A percentile compares a stretch with the other conserved stretches of the same genome.
phyloP scores from a whole-genome alignment of 2,113 vertebrate species.

The Hippopotamus amphibius region DNA sequence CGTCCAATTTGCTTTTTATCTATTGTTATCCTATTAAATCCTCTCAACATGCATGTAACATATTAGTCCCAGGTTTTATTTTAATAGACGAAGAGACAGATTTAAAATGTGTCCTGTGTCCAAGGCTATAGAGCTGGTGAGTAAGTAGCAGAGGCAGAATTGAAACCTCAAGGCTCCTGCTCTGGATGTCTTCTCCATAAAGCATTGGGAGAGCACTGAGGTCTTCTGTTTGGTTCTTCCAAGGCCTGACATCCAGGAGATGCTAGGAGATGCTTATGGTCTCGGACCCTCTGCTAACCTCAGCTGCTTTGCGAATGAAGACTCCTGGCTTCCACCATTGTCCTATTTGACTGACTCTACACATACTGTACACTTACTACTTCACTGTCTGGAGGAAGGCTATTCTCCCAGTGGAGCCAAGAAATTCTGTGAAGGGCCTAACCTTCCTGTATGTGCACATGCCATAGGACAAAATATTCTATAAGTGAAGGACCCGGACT shows the following conservation, averaged over 20 bases:
- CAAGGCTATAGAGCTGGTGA: background rate
- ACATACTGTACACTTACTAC: background rate
- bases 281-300: too few species aligned
- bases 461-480: background rate
- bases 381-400: background rate
- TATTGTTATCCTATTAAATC: background rate
- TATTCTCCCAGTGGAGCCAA: too few species aligned
- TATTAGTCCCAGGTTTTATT: background rate
- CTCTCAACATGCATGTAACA: background rate
- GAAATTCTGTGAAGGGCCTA: background rate
- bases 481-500: background rate
- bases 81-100: background rate
- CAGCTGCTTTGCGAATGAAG: background rate
- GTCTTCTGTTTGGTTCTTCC: background rate
- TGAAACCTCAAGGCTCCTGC: background rate
- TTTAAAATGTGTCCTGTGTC: background rate
- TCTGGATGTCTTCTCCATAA: background rate
- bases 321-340: background rate
- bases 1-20: background rate
- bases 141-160: background rate
- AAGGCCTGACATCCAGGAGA: background rate
- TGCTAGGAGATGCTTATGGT: background rate
- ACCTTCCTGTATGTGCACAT: accelerated
- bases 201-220: accelerated
- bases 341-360: background rate